phyloP scores from a whole-genome alignment of 92 coral and sea anemone genomes.

The Chrysogorgia sp. region DNA sequence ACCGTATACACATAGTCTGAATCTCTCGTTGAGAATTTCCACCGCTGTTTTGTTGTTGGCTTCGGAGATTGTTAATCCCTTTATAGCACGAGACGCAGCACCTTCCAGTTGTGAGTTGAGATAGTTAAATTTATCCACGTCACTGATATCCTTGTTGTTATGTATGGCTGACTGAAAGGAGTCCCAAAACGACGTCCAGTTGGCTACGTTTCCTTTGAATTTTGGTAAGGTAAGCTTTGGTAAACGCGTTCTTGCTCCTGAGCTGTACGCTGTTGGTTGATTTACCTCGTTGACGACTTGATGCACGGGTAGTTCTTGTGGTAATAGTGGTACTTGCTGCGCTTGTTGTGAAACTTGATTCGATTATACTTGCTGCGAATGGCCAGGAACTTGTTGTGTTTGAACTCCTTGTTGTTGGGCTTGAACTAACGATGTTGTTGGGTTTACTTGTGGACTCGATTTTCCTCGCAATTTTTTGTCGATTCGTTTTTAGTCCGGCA shows the following conservation, averaged over 20 bases:
- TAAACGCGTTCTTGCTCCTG: not conserved
- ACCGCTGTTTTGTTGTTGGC: not conserved
- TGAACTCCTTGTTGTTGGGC: too few relatives aligned
- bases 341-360: too few relatives aligned
- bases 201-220: constrained; percentile 11
- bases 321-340: too few relatives aligned
- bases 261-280: not conserved
- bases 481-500: not conserved
- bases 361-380: too few relatives aligned
- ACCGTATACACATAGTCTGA: too few relatives aligned
- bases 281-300: too few relatives aligned
- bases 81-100: not conserved
- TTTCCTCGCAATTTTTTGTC: not conserved
- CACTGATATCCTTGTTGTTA: constrained; percentile 1
- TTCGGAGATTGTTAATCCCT: constrained; percentile 11
- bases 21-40: not conserved
- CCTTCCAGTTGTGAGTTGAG: constrained; percentile 3
- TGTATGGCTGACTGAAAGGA: constrained; percentile 28
- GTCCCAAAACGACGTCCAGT: constrained; percentile 15
- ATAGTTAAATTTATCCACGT: constrained; percentile 48
- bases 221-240: constrained; percentile 28
- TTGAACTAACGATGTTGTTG: too few relatives aligned
- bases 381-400: too few relatives aligned
- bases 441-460: too few relatives aligned
- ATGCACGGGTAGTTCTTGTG: too few relatives aligned